A percentile compares a stretch with the other conserved stretches of the same genome.
Evolutionary conservation across 1,140 invertebrate species (phyloP).

Genomic region (Drosophila kikkawai): DNA sequence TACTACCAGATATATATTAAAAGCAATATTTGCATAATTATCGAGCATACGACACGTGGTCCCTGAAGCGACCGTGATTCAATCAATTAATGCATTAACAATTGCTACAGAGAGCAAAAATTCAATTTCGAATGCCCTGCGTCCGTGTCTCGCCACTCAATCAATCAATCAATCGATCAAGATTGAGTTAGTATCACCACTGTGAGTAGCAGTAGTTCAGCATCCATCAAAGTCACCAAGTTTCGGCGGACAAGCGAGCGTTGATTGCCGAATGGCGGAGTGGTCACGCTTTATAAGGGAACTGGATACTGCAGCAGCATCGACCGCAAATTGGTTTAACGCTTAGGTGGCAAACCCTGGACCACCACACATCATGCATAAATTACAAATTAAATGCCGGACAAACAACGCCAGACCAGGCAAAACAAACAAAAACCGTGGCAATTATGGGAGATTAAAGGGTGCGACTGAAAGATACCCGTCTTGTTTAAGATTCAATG

Average conservation of each 20-base stretch:
- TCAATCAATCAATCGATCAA: slow-evolving; percentile 56
- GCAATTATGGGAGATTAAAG: background rate
- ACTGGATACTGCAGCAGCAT: background rate
- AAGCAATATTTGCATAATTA: slow-evolving; percentile 31
- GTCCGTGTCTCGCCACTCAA: slow-evolving; percentile 1
- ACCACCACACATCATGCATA: slow-evolving; percentile 48
- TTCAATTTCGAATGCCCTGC: slow-evolving; percentile 21
- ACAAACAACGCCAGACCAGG: slow-evolving; percentile 24
- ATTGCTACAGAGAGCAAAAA: slow-evolving; percentile 8
- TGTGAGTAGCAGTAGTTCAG: slow-evolving; percentile 8
- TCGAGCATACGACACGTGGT: slow-evolving; percentile 14
- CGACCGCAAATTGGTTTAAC: slow-evolving; percentile 58
- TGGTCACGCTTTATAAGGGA: slow-evolving; percentile 14
- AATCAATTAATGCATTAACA: slow-evolving; percentile 35
- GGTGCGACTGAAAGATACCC: slow-evolving; percentile 22
- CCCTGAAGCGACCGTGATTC: slow-evolving; percentile 12
- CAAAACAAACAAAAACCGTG: slow-evolving; percentile 32
- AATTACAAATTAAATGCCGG: slow-evolving; percentile 64
- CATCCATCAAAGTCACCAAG: slow-evolving; percentile 67
- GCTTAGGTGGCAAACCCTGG: slow-evolving; percentile 45
- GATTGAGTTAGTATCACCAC: slow-evolving; percentile 42
- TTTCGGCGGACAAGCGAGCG: slow-evolving; percentile 9
- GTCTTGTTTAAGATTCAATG: background rate
- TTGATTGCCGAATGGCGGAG: slow-evolving; percentile 1
- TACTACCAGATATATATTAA: slow-evolving; percentile 16